Percentiles rank a stretch among this genome's conserved stretches.
Conservation (phyloP, 2,113 vertebrate species). For the Diglossa brunneiventris region DNA sequence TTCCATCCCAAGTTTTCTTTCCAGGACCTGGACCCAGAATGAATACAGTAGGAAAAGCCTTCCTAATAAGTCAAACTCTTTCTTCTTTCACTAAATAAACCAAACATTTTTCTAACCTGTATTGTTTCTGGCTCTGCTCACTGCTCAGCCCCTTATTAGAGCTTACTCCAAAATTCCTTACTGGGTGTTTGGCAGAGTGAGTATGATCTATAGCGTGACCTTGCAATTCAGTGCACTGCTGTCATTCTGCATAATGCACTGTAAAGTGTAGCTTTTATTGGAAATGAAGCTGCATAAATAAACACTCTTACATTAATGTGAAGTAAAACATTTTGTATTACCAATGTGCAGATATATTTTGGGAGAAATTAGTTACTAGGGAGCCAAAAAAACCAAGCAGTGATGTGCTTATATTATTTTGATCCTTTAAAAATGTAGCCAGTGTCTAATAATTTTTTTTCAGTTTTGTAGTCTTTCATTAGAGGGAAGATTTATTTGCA, state of each 20-base stretch:
- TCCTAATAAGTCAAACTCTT: conserved; percentile 59
- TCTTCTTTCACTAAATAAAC: conserved; percentile 66
- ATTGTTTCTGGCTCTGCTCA: conserved; percentile 65
- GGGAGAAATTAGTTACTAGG: not conserved
- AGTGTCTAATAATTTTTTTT: not conserved
- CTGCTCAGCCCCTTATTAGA: conserved; percentile 23
- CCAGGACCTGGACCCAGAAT: conserved; percentile 41
- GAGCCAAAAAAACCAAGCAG: conserved; percentile 4
- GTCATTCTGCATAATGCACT: conserved; percentile 33
- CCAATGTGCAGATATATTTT: not conserved
- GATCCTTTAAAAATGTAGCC: not conserved
- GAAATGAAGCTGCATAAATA: conserved; percentile 66
- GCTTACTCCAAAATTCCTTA: conserved; percentile 60
- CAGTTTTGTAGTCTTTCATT: not conserved
- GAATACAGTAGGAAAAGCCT: conserved; percentile 43
- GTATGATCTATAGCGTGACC: conserved; percentile 59
- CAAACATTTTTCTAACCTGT: conserved; percentile 71
- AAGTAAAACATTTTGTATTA: conserved; percentile 54
- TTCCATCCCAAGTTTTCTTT: conserved; percentile 43
- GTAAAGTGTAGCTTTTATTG: conserved; percentile 59
- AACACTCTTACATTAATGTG: conserved; percentile 48
- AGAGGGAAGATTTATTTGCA: not conserved
- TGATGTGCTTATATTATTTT: not conserved
- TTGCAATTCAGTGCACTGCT: conserved; percentile 22
- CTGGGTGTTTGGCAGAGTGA: conserved; percentile 56